Percentiles rank a stretch among this genome's conserved stretches.
Evolutionary conservation across 2,888 invertebrate genomes (phyloP).

Genomic region (Drosophila percnosoma): DNA sequence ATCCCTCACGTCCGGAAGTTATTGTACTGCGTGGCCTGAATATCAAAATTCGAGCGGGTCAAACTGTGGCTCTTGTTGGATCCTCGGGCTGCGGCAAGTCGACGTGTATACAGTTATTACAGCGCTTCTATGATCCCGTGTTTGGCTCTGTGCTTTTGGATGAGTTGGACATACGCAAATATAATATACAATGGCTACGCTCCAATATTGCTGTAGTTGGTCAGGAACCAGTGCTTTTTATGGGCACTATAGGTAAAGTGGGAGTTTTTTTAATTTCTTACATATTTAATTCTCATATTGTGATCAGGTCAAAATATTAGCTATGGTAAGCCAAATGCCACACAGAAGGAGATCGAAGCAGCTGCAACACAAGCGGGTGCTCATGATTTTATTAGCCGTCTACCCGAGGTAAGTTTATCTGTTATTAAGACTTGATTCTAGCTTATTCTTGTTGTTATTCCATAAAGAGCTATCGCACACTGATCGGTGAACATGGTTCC

Average conservation of each 20-base stretch:
- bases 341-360: conserved; percentile 89
- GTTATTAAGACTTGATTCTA: background rate
- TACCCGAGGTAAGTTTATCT: conserved; percentile 88
- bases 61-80: conserved; percentile 90
- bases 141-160: conserved; percentile 87
- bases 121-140: conserved; percentile 90
- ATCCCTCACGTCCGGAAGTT: conserved; percentile 91
- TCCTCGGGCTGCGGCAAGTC: conserved; percentile 93
- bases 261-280: accelerated
- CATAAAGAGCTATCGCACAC: conserved; percentile 90
- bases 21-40: conserved; percentile 89
- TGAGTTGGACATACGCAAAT: conserved; percentile 87
- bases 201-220: conserved; percentile 93
- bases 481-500: conserved; percentile 92
- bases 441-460: background rate
- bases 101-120: conserved; percentile 91
- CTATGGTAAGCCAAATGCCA: conserved; percentile 90
- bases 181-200: conserved; percentile 90
- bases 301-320: conserved; percentile 86
- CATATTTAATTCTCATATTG: background rate
- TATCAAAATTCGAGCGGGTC: conserved; percentile 88
- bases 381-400: conserved; percentile 90
- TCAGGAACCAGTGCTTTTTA: conserved; percentile 95
- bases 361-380: conserved; percentile 91
- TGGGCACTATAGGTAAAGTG: conserved; percentile 88